Evolutionary conservation across 2,113 vertebrate genomes (phyloP).

Genomic region (Catagonus wagneri): DNA sequence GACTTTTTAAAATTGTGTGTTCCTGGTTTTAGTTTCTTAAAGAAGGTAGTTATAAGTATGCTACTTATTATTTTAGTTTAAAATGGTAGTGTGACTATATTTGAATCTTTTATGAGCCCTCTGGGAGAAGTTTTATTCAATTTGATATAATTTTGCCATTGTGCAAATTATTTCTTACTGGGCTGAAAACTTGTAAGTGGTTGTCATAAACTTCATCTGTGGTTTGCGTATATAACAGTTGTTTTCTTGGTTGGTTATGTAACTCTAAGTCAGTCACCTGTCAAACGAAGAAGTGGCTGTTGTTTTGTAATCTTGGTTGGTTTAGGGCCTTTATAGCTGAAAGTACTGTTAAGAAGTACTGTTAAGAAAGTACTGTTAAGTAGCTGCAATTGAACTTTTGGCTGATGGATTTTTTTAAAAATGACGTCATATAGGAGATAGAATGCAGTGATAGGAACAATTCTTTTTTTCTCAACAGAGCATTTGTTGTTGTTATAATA

Average conservation of each 20-base stretch:
- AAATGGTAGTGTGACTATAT: conserved; percentile 52
- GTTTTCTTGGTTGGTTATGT: conserved; percentile 50
- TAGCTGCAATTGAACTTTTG: conserved; percentile 55
- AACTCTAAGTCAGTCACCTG: conserved; percentile 7
- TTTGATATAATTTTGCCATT: conserved; percentile 49
- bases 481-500: background rate
- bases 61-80: conserved; percentile 39
- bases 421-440: background rate
- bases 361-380: no score
- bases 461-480: background rate
- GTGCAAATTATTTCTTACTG: conserved; percentile 50
- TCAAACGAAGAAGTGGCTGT: conserved; percentile 46
- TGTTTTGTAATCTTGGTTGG: conserved; percentile 34
- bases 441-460: conserved; percentile 17
- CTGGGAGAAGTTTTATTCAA: conserved; percentile 34
- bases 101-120: conserved; percentile 40
- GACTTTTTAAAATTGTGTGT: conserved; percentile 8
- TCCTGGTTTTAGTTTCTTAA: conserved; percentile 61
- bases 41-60: background rate
- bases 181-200: conserved; percentile 39
- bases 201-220: conserved; percentile 52
- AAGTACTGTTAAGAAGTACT: background rate
- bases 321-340: conserved; percentile 36
- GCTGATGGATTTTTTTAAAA: conserved; percentile 60
- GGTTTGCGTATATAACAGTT: background rate